These are phyloP conservation scores for Crotophaga sulcirostris DNA, from an alignment of 2,113 vertebrate genomes.

Conservation along the genomic window DNA sequence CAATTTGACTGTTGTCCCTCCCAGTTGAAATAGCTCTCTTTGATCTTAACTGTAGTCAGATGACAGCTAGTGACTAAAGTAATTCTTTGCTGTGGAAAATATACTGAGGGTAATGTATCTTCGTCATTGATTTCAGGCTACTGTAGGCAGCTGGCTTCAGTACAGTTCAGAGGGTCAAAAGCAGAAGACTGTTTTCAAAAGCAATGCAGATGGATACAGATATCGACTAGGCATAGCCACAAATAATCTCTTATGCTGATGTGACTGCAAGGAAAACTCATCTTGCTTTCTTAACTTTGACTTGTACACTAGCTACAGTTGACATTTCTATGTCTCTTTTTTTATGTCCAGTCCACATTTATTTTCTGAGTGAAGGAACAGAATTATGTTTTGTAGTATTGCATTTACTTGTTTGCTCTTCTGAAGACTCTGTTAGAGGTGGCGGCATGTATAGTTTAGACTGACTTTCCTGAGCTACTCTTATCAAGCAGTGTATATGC, in stretches of 20 bases:
- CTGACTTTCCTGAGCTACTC: neutral
- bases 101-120: neutral
- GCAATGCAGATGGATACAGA: neutral
- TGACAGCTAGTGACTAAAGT: neutral
- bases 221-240: neutral
- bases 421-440: neutral
- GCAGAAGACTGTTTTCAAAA: neutral
- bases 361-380: neutral
- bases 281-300: neutral
- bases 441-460: neutral
- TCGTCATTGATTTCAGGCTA: neutral
- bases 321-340: neutral
- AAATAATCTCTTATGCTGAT: neutral
- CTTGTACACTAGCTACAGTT: neutral
- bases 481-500: neutral
- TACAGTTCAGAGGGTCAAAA: neutral
- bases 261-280: fast-evolving
- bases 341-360: neutral
- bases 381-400: neutral
- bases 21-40: neutral
- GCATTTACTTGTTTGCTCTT: neutral
- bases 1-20: neutral
- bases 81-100: neutral
- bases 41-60: neutral
- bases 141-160: neutral